Evolutionary conservation across 2,797 vertebrate genomes (phyloP).

Genomic region (Eremophila alpestris): DNA sequence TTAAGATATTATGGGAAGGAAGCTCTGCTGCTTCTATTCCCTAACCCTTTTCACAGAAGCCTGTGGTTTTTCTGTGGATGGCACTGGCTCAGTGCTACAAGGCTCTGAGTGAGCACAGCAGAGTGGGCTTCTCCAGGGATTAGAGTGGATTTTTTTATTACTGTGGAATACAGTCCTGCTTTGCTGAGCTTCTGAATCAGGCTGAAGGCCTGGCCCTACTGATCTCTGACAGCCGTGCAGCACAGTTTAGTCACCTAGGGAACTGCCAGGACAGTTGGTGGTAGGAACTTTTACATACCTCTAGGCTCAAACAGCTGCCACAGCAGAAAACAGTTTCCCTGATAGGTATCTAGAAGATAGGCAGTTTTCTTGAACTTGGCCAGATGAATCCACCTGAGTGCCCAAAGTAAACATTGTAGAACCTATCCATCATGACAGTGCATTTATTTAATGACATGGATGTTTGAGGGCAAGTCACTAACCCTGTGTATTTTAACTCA

Average conservation of each 20-base stretch:
- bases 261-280: not conserved
- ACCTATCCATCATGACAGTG: not conserved
- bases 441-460: not conserved
- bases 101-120: fast-evolving
- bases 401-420: not conserved
- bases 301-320: not conserved
- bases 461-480: not conserved
- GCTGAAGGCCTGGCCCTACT: not conserved
- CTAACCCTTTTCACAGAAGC: not conserved
- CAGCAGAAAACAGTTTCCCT: not conserved
- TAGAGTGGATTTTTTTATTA: not conserved
- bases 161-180: not conserved
- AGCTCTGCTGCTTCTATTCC: not conserved
- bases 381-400: not conserved
- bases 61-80: not conserved
- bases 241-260: not conserved
- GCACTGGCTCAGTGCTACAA: not conserved
- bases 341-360: not conserved
- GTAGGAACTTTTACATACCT: not conserved
- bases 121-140: not conserved
- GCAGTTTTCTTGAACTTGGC: not conserved
- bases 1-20: not conserved
- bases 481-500: not conserved
- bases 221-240: not conserved
- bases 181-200: not conserved